phyloP scores from a whole-genome alignment of 2,888 invertebrate genomes.

The Anoncus sp. region DNA sequence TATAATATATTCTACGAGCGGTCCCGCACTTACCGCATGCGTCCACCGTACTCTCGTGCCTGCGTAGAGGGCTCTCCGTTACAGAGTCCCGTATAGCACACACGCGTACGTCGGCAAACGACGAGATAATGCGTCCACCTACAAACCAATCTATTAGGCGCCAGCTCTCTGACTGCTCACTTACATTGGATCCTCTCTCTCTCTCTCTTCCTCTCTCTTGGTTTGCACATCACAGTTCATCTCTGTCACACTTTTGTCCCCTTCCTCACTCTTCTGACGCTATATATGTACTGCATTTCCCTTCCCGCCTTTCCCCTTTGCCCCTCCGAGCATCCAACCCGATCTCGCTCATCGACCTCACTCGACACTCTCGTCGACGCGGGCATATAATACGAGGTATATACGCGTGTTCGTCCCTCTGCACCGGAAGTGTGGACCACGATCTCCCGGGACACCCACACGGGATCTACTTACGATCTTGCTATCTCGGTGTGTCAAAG shows the following conservation, averaged over 20 bases:
- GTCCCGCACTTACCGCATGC: conserved; percentile 41
- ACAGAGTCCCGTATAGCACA: conserved; percentile 44
- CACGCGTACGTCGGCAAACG: conserved; percentile 68
- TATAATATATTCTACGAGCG: conserved; percentile 16
- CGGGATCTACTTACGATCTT: conserved; percentile 48
- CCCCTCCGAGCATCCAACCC: conserved; percentile 5
- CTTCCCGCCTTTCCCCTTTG: conserved; percentile 11
- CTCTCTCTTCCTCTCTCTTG: conserved; percentile 32
- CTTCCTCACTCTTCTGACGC: conserved; percentile 33
- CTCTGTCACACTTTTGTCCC: conserved; percentile 23
- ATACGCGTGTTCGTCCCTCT: conserved; percentile 54
- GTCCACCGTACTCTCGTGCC: conserved; percentile 60
- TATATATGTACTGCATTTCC: conserved; percentile 35
- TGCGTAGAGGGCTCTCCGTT: conserved; percentile 52
- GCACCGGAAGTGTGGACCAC: conserved; percentile 60
- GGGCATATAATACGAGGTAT: conserved; percentile 42
- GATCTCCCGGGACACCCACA: conserved; percentile 53
- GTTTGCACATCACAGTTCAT: conserved; percentile 11
- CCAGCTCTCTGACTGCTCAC: conserved; percentile 83
- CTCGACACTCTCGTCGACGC: conserved; percentile 51
- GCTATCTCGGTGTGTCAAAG: conserved; percentile 43
- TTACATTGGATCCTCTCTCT: conserved; percentile 74
- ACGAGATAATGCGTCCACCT: conserved; percentile 82
- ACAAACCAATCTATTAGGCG: conserved; percentile 83
- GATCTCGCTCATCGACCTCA: conserved; percentile 64